Evolutionary conservation across 2,797 vertebrate genomes (phyloP).

Genomic region (Hoplostethus atlanticus): DNA sequence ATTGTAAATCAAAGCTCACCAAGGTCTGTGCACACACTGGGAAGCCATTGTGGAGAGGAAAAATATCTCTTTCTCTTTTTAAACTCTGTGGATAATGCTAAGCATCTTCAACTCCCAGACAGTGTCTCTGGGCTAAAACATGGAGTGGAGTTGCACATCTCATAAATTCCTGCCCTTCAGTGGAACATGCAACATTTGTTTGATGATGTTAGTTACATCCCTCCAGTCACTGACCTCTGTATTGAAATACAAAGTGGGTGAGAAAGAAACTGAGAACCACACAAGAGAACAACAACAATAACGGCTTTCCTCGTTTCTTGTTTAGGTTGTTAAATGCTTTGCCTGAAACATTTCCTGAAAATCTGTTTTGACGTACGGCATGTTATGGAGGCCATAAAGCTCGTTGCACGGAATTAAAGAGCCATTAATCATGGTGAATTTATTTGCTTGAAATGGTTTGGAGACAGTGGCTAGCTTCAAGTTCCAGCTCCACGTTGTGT

Average conservation of each 20-base stretch:
- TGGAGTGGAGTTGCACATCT: slow-evolving; percentile 51
- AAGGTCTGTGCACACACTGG: background rate
- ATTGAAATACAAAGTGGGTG: slow-evolving; percentile 14
- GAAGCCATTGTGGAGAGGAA: slow-evolving; percentile 10
- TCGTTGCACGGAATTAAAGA: slow-evolving; percentile 49
- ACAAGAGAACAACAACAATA: slow-evolving; percentile 21
- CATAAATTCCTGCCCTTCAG: slow-evolving; percentile 66
- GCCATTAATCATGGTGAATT: slow-evolving; percentile 68
- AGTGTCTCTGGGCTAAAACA: slow-evolving; percentile 51
- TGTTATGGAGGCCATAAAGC: slow-evolving; percentile 48
- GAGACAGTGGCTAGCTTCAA: slow-evolving; percentile 53
- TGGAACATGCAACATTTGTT: slow-evolving; percentile 69
- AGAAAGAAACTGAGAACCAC: slow-evolving; percentile 17
- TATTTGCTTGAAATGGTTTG: slow-evolving; percentile 52
- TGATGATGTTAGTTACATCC: slow-evolving; percentile 59
- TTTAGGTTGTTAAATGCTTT: slow-evolving; percentile 52
- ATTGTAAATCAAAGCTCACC: slow-evolving; percentile 15
- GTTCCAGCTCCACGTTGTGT: slow-evolving; percentile 46
- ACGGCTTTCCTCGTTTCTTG: slow-evolving; percentile 34
- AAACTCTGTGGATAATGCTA: slow-evolving; percentile 39
- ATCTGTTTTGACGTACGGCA: slow-evolving; percentile 55
- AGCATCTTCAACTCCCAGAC: slow-evolving; percentile 37
- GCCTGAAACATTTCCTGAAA: slow-evolving; percentile 46
- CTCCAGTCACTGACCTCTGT: slow-evolving; percentile 44
- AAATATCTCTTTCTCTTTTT: slow-evolving; percentile 28